Base-by-base conservation (phyloP, 2,797 vertebrate genomes). In the Gymnothorax javanicus region DNA sequence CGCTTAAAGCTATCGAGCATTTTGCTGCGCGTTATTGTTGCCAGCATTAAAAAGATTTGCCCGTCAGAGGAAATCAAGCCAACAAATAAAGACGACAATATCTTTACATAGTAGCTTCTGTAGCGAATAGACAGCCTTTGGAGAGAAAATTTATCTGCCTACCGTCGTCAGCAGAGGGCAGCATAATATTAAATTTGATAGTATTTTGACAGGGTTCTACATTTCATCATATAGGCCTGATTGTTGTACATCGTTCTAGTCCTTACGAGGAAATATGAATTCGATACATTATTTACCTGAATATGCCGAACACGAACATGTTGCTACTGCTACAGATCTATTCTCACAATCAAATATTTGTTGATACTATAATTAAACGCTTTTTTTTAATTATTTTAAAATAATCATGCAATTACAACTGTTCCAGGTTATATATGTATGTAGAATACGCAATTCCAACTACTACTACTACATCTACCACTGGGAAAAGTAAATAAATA, bases 101-200 rank as follows among this genome's bases (percentile, higher is more conserved):
- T 50, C 33, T 50, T 50, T 52, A 52, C 27, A 27, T 43, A 4
- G 12, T 13, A 52, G 13, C 43, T 69, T 23, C 64, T n/a, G 2
- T 25, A n/a, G 64, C 60, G 13, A 62, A 20, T 62, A 17, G 13
- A 1, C 7, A 2, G 58, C 58, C 58, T 59, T 59, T 77, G 13
- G 56, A 58, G 27, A 27, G n/a, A 60, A 62, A 60, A 17, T 59
- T 8, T 25, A n/a, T 69, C 5, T n/a, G 64, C 7, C n/a, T n/a
- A 13, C 64, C 9, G 20, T 33, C 57, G 83, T 87, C 95, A 90
- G 84, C 89, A 96, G 95, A 91, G 93, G 92, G 95, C 94, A 94
- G 94, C 93, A 95, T 60, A 89, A 87, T 27, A 73, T 84, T 86
- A 33, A 84, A 11, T 43, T 85, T 88, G 11, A n/a, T 1, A 73